phyloP scores from a whole-genome alignment of 1,140 invertebrate species.

The silkworm (Bombyx mori) region ASM3026992v2 NC_085116.1:8915501-8916000 shows the following conservation, averaged over 20 bases:
- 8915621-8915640: conserved; percentile 76
- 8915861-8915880: too few relatives aligned
- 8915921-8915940: conserved; percentile 40
- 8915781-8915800: too few relatives aligned
- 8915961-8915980: conserved; percentile 89
- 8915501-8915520: conserved; percentile 73
- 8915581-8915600: conserved; percentile 36
- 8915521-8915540: conserved; percentile 95
- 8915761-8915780: too few relatives aligned
- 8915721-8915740: neutral
- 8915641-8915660: conserved; percentile 80
- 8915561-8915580: conserved; percentile 74
- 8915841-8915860: too few relatives aligned
- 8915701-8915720: neutral
- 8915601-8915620: conserved; percentile 27
- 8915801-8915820: too few relatives aligned
- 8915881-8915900: too few relatives aligned
- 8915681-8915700: conserved; percentile 77
- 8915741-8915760: too few relatives aligned
- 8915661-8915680: conserved; percentile 75
- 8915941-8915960: conserved; percentile 91
- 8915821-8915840: too few relatives aligned
- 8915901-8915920: too few relatives aligned
- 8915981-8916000: conserved; percentile 96
- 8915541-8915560: conserved; percentile 94